phyloP scores from a whole-genome alignment of 2,888 invertebrate species.

The Drosophila lutescens region DNA sequence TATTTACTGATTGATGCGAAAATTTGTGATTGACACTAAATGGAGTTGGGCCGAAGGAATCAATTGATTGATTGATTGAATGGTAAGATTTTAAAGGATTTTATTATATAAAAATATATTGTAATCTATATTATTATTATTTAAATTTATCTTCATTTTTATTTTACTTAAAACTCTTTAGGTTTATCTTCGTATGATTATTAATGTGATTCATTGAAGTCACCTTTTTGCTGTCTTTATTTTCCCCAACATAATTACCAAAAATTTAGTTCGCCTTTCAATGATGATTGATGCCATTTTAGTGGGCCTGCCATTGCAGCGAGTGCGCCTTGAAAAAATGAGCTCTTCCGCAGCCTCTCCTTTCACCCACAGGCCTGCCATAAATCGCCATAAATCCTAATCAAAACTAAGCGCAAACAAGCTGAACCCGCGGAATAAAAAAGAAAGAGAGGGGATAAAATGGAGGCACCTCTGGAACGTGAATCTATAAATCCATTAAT shows the following conservation, averaged over 20 bases:
- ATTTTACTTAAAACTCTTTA: no score
- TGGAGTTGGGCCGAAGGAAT: background rate
- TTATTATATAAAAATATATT: no score
- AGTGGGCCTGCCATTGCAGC: slow-evolving; percentile 5
- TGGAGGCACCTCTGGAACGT: slow-evolving; percentile 43
- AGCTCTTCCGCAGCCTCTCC: background rate
- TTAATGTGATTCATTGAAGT: background rate
- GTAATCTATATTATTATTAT: no score
- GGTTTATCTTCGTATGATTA: background rate
- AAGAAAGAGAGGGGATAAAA: background rate
- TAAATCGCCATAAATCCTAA: slow-evolving; percentile 74
- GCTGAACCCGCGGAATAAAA: slow-evolving; percentile 21
- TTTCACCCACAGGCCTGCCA: slow-evolving; percentile 30
- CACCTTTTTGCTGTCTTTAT: background rate
- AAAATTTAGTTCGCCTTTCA: slow-evolving; percentile 10
- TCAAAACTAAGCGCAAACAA: slow-evolving; percentile 71
- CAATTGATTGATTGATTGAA: slow-evolving; percentile 3
- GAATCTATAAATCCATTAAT: slow-evolving; percentile 78
- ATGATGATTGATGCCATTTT: slow-evolving; percentile 16
- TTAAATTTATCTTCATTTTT: no score
- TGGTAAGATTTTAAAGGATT: no score
- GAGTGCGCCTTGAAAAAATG: background rate
- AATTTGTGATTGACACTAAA: slow-evolving; percentile 1
- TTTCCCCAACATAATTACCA: slow-evolving; percentile 1
- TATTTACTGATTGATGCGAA: background rate